These are phyloP conservation scores for Xestoiulus laeticollis DNA, from an alignment of 2,888 invertebrate genomes.

Conservation along the genomic window DNA sequence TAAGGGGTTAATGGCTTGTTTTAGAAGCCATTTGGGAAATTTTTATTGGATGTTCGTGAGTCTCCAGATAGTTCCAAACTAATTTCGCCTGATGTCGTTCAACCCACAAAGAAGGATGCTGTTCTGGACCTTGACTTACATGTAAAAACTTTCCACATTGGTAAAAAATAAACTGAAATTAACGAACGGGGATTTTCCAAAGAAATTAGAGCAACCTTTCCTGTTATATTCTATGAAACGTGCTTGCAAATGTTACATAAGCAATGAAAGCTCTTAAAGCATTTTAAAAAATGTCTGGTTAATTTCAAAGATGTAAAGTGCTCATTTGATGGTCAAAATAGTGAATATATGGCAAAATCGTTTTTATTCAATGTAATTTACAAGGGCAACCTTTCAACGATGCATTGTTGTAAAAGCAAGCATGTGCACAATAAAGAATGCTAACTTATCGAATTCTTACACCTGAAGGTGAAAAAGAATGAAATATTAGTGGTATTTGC, in stretches of 20 bases:
- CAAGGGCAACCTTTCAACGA: background rate
- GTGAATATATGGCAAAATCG: background rate
- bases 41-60: background rate
- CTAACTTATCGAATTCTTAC: background rate
- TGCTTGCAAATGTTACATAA: background rate
- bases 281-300: background rate
- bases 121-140: background rate
- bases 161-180: background rate
- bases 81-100: background rate
- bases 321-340: background rate
- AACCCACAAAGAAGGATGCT: slow-evolving; percentile 6
- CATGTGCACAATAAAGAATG: background rate
- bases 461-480: background rate
- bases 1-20: slow-evolving; percentile 2
- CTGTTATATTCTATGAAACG: background rate
- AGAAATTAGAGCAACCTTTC: background rate
- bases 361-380: background rate
- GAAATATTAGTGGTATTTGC: background rate
- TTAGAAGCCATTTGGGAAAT: slow-evolving; percentile 1
- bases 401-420: background rate
- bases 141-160: background rate
- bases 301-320: background rate
- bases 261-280: background rate
- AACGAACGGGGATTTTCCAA: background rate
- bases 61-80: background rate